Evolutionary conservation across 2,888 invertebrate species (phyloP), one percentile per base, ranked within the genome.

Genomic region (Drosophila engyochracea): DNA sequence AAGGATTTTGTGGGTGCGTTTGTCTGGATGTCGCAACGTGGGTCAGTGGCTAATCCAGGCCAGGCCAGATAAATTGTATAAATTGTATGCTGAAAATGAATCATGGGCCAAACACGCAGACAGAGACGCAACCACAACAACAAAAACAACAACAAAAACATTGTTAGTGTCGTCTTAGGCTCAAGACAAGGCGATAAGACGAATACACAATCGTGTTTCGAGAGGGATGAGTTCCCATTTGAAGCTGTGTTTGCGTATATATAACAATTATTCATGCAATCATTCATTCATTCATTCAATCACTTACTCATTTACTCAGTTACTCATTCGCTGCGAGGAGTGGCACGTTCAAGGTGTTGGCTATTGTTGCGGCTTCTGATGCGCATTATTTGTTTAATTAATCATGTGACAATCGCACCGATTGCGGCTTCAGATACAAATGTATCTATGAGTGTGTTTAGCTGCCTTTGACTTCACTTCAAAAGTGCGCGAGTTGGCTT

Each of bases 51-150:
- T 81, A 83, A 85, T 89, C 89, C 90, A 67, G 74, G 70, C 89
- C 90, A 67, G 74, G 70, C 77, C 91, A 90, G 85, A 87, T 91
- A 87, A 91, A 85, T 91, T 63, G 60, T 76, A 78, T 82, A 83
- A 82, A 79, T 79, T 72, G 70, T 70, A 64, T 31, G 28, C 41
- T 82, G 53, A 57, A 76, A 82, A 91, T 91, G 87, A 88, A 88
- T 88, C 91, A 91, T 85, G 57, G 70, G 47, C 58, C 63, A 82
- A 61, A 54, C 69, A 66, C 53, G 68, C 69, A 70, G 54, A 57
- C 74, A 61, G 58, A 68, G 64, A 44, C 54, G 41, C 64, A 64
- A 41, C 57, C 67, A 63, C 67, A 69, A 30, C 28, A 28, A 28
- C 28, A 28, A 28, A 5, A 30, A 63, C 79, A 81, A 68, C 53